Evolutionary conservation across 2,888 invertebrate genomes (phyloP).

Genomic region (Aporophyla nigra): DNA sequence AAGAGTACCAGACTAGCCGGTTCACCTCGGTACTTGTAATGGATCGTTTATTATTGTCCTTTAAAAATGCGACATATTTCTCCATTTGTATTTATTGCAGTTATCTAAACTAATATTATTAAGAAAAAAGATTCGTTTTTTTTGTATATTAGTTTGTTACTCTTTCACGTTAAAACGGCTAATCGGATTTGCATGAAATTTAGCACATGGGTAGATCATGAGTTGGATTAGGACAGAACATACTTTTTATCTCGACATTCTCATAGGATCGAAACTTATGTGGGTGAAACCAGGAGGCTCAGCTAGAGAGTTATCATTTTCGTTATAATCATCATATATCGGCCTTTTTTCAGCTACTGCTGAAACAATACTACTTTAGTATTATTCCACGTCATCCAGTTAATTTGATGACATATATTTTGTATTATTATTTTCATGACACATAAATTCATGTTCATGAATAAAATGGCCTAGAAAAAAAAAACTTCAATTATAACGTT

Average conservation of each 20-base stretch:
- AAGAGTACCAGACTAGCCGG: constrained; percentile 71
- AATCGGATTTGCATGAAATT: too few species aligned
- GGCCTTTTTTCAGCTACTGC: neutral
- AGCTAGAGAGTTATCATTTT: neutral
- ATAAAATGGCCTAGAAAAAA: neutral
- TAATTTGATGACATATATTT: neutral
- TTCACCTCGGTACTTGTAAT: constrained; percentile 81
- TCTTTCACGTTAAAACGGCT: too few species aligned
- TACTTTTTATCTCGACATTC: too few species aligned
- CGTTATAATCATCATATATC: neutral
- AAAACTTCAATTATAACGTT: neutral
- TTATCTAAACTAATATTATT: neutral
- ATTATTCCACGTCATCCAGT: neutral
- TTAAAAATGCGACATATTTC: constrained; percentile 73
- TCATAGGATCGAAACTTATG: too few species aligned
- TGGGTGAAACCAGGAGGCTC: too few species aligned
- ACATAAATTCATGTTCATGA: constrained; percentile 5
- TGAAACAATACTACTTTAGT: neutral
- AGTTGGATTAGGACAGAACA: too few species aligned
- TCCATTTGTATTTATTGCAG: constrained; percentile 31
- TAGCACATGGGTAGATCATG: too few species aligned
- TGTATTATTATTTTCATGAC: constrained; percentile 2
- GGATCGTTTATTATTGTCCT: constrained; percentile 78
- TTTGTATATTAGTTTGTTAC: too few species aligned
- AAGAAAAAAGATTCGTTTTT: too few species aligned